phyloP scores from a whole-genome alignment of 2,888 invertebrate species.

The Cheilosia vulpina region DNA sequence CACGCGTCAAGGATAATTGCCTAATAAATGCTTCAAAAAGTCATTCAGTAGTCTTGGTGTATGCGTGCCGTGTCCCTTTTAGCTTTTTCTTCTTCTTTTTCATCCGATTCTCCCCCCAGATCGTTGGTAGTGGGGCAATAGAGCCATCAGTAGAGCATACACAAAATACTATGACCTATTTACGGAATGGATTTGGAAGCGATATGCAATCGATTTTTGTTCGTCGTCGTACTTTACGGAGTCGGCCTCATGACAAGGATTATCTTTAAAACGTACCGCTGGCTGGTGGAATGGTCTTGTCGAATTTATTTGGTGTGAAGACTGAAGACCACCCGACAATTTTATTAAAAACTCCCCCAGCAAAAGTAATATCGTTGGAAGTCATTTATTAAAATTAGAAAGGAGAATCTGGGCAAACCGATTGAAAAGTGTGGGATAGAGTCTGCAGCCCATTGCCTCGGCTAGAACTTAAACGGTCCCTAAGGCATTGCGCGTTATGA shows the following conservation, averaged over 20 bases:
- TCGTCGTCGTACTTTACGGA: neutral
- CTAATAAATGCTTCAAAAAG: slow-evolving; percentile 59
- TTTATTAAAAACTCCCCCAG: slow-evolving; percentile 22
- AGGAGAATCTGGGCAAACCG: slow-evolving; percentile 19
- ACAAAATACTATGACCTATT: slow-evolving; percentile 71
- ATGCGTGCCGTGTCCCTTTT: slow-evolving; percentile 45
- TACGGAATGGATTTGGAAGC: slow-evolving; percentile 55
- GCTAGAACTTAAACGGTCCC: slow-evolving; percentile 40
- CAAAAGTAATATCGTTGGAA: slow-evolving; percentile 25
- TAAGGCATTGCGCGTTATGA: slow-evolving; percentile 6
- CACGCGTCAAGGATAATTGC: slow-evolving; percentile 71
- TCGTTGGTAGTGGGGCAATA: slow-evolving; percentile 60
- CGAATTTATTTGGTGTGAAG: slow-evolving; percentile 50
- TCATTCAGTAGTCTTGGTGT: slow-evolving; percentile 46
- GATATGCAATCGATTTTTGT: slow-evolving; percentile 65
- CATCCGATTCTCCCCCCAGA: neutral
- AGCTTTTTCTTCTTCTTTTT: neutral
- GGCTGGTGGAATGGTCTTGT: neutral
- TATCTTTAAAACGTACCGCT: slow-evolving; percentile 35
- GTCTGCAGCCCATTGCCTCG: neutral
- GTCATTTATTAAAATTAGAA: slow-evolving; percentile 26
- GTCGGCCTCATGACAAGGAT: slow-evolving; percentile 30
- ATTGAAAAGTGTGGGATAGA: slow-evolving; percentile 7
- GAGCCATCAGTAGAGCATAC: slow-evolving; percentile 65
- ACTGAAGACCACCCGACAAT: slow-evolving; percentile 34